Evolutionary conservation across 2,888 invertebrate genomes (phyloP), one percentile per base, ranked within the genome.

Genomic region (Mantis religiosa): DNA sequence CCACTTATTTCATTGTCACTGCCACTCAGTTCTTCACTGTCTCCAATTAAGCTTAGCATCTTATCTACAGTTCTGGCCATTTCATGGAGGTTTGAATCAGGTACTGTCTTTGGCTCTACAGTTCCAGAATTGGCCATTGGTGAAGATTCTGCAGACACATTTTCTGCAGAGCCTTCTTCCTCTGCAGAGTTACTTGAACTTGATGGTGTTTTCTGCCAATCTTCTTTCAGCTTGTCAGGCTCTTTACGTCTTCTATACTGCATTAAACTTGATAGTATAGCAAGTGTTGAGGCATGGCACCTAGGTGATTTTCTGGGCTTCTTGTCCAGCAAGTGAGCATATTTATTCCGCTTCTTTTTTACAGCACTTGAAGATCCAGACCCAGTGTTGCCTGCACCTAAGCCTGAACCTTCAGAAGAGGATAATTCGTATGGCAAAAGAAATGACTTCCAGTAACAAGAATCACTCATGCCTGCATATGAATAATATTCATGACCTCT

Each of bases 201-300:
- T 41, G 82, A 12, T 82, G 28, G 82, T 82, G 82, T 47, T 30
- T 47, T 83, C 1, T 34, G 83, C n/a, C 28, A n/a, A 9, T 85
- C 87, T n/a, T 89, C 88, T 83, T 83, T 87, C 28, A 41, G 3
- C 28, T 82, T 89, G 34, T 88, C 87, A 27, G 85, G 54, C 27
- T 89, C 89, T 88, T 85, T 89, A 6, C 89, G 27, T 41, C 71
- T 88, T 27, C 89, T 81, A 25, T 88, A 82, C 41, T 89, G 89
- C 85, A 88, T 88, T 82, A 91, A 88, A 88, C 91, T 92, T 28
- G 92, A 93, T 87, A 98, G 95, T 89, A 98, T 97, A 0, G 98
- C 98, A 89, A 97, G 93, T 0, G 98, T 98, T 0, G 97, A 97
- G 0, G 98, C 98, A 92, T 98, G 98, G 92, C 98, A 98, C 30